Evolutionary conservation across 64 coral and sea anemone genomes (phyloP).

Genomic region (Actinia equina): DNA sequence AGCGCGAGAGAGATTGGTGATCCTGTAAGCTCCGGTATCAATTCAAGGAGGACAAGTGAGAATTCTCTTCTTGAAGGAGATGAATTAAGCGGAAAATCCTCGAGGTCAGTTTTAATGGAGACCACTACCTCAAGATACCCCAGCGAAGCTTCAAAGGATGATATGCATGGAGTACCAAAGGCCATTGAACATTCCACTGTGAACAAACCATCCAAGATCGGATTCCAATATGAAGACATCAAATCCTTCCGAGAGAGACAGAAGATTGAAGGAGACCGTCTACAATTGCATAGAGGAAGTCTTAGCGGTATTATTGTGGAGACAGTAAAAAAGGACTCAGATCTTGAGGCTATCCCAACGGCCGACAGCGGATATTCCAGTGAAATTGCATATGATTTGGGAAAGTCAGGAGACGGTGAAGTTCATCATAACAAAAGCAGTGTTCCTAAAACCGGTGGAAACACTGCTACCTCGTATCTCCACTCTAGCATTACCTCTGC

Average conservation of each 20-base stretch:
- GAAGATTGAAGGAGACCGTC: neutral
- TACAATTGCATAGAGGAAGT: neutral
- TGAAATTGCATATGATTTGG: neutral
- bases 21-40: neutral
- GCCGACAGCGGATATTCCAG: neutral
- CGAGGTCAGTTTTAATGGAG: neutral
- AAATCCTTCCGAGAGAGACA: constrained; percentile 1
- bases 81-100: neutral
- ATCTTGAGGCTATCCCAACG: neutral
- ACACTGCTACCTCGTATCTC: neutral
- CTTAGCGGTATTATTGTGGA: neutral
- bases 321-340: neutral
- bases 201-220: neutral
- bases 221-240: constrained; percentile 17
- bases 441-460: neutral
- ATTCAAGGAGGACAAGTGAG: neutral
- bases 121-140: neutral
- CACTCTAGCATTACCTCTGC: neutral
- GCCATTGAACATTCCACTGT: neutral
- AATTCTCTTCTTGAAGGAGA: neutral
- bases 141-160: neutral
- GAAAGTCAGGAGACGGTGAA: neutral
- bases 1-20: neutral
- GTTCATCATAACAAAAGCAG: neutral
- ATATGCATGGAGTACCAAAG: neutral